Evolutionary conservation across 2,888 invertebrate species (phyloP).

Genomic region (Hecatera dysodea): DNA sequence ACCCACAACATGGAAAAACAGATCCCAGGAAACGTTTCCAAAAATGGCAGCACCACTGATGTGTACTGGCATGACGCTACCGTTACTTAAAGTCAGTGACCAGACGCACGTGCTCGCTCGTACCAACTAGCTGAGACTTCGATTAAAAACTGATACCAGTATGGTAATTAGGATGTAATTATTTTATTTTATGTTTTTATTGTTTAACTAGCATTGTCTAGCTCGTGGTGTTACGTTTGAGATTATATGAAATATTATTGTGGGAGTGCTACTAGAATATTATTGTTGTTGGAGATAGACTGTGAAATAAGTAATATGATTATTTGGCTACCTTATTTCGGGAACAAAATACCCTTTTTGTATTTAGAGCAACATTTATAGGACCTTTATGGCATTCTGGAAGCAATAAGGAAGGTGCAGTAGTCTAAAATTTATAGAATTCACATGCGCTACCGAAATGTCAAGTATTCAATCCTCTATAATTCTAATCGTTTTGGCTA

Average conservation of each 20-base stretch:
- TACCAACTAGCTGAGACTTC: conserved; percentile 58
- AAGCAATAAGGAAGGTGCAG: too few relatives aligned
- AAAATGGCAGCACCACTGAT: conserved; percentile 64
- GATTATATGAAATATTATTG: not conserved
- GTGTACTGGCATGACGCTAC: conserved; percentile 74
- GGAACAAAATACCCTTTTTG: too few relatives aligned
- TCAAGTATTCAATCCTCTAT: too few relatives aligned
- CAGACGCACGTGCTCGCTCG: conserved; percentile 76
- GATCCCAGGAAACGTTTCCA: conserved; percentile 54
- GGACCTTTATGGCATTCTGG: too few relatives aligned
- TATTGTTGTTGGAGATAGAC: not conserved
- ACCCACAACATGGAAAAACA: conserved; percentile 17
- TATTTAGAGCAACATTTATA: too few relatives aligned
- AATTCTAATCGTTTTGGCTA: too few relatives aligned
- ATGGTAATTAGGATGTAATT: conserved; percentile 66
- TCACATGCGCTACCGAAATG: too few relatives aligned
- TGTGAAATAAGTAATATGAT: not conserved
- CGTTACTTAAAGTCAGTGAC: conserved; percentile 83
- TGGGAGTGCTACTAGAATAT: not conserved
- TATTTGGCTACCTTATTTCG: too few relatives aligned
- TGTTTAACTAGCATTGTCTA: conserved; percentile 9
- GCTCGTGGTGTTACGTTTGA: not conserved
- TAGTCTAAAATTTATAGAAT: too few relatives aligned
- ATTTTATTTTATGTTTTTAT: conserved; percentile 46
- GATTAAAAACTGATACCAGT: conserved; percentile 61